These are phyloP conservation scores for Hylyphantes graminicola DNA, from an alignment of 1,140 invertebrate species.

Conservation along the genomic window DNA sequence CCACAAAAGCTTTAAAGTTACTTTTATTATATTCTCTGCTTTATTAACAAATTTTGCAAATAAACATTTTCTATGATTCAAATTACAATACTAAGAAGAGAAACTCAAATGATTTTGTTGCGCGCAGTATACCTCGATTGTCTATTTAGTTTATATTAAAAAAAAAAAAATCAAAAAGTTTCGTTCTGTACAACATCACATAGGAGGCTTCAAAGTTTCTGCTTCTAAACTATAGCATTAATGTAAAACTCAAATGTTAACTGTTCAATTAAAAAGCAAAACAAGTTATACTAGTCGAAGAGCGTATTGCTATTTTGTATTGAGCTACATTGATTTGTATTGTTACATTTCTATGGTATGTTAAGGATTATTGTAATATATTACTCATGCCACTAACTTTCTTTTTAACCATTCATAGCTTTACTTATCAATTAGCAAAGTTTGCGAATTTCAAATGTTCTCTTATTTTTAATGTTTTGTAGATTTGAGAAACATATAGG, in stretches of 20 bases:
- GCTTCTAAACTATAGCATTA: not conserved
- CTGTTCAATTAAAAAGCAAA: too few species aligned
- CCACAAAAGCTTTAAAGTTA: conserved; percentile 18
- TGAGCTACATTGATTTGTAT: too few species aligned
- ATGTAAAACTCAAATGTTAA: too few species aligned
- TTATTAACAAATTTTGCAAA: conserved; percentile 51
- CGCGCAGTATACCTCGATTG: conserved; percentile 44
- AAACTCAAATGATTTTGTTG: conserved; percentile 36
- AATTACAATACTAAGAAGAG: conserved; percentile 28
- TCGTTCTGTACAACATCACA: conserved; percentile 49
- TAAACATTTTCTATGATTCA: conserved; percentile 32
- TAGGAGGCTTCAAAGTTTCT: conserved; percentile 12
- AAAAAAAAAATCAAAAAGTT: conserved; percentile 39
- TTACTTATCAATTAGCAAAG: not conserved
- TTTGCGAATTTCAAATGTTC: not conserved
- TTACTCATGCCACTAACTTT: not conserved
- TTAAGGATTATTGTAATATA: too few species aligned
- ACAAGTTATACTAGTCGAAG: too few species aligned
- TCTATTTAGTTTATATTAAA: conserved; percentile 52
- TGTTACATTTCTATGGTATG: too few species aligned
- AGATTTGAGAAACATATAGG: not conserved
- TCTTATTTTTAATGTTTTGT: not conserved
- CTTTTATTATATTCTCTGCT: conserved; percentile 41
- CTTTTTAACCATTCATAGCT: not conserved
- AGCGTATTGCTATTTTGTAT: too few species aligned